Conservation (phyloP, 64 coral and sea anemone species). For the Exaiptasia diaphana region DNA sequence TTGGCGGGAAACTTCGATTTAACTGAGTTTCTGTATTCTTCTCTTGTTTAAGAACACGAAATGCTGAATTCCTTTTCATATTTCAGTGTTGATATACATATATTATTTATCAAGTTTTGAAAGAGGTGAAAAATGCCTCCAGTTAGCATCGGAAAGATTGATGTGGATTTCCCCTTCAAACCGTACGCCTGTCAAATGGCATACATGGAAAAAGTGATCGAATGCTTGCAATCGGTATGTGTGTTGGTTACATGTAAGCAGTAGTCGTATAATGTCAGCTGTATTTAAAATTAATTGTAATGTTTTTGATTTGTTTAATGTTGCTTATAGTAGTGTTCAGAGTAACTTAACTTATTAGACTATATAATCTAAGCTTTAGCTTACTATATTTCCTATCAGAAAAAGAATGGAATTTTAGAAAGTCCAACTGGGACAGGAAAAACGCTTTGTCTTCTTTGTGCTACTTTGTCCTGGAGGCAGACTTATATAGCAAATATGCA, state of each 20-base stretch:
- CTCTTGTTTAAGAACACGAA: no score
- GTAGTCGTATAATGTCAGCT: no score
- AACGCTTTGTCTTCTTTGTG: slow-evolving; percentile 93
- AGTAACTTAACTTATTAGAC: no score
- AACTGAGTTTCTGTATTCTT: no score
- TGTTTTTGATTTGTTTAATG: neutral
- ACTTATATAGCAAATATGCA: slow-evolving; percentile 80
- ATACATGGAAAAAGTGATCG: slow-evolving; percentile 86
- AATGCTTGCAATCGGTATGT: slow-evolving; percentile 76
- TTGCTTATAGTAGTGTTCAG: no score
- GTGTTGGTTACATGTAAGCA: no score
- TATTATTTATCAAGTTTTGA: no score
- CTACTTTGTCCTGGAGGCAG: slow-evolving; percentile 77
- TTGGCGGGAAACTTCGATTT: no score
- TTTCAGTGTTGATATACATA: no score
- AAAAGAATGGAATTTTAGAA: slow-evolving; percentile 90
- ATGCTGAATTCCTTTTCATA: no score
- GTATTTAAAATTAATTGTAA: neutral
- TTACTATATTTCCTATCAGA: no score
- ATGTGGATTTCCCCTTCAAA: slow-evolving; percentile 74
- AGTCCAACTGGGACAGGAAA: slow-evolving; percentile 99
- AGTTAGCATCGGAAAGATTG: slow-evolving; percentile 51
- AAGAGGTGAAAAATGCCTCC: slow-evolving; percentile 24
- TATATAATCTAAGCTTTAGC: no score
- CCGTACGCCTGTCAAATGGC: slow-evolving; percentile 79